These are phyloP conservation scores for Caenorhabditis drosophilae DNA, from an alignment of 2,888 invertebrate species.

Conservation along the genomic window DNA sequence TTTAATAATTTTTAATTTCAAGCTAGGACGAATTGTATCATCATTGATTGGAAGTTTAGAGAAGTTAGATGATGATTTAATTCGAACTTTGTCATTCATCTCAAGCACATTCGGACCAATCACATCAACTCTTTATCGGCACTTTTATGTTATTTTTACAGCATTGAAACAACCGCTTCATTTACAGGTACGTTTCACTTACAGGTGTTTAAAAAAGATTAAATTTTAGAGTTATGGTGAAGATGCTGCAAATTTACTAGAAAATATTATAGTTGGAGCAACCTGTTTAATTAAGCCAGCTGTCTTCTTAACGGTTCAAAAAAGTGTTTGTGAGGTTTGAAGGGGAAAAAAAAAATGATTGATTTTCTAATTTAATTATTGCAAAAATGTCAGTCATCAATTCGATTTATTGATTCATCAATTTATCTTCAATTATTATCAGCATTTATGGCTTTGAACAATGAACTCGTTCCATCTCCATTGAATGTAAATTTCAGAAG, in stretches of 20 bases:
- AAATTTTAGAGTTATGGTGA: conserved; percentile 24
- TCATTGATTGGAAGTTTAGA: conserved; percentile 33
- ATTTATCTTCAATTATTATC: conserved; percentile 39
- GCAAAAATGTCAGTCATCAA: too few relatives aligned
- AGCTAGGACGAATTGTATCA: conserved; percentile 36
- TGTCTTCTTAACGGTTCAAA: conserved; percentile 38
- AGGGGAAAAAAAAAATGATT: too few relatives aligned
- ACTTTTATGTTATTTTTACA: conserved; percentile 43
- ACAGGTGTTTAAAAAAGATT: too few relatives aligned
- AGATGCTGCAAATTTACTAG: conserved; percentile 22
- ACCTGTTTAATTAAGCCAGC: conserved; percentile 35
- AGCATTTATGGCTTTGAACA: conserved; percentile 39
- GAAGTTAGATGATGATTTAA: conserved; percentile 20
- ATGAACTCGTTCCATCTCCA: conserved; percentile 47
- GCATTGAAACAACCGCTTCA: conserved; percentile 35
- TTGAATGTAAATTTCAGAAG: conserved; percentile 28
- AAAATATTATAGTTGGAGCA: conserved; percentile 27
- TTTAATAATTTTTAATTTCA: not conserved
- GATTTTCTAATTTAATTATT: too few relatives aligned
- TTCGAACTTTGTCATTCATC: conserved; percentile 33
- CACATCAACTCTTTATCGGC: conserved; percentile 38
- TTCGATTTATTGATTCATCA: conserved; percentile 16
- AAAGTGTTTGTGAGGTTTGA: conserved; percentile 29
- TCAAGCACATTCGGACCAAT: conserved; percentile 23
- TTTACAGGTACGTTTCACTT: too few relatives aligned